Conservation (phyloP, 1,140 invertebrate genomes). For the Hycleus cichorii region DNA sequence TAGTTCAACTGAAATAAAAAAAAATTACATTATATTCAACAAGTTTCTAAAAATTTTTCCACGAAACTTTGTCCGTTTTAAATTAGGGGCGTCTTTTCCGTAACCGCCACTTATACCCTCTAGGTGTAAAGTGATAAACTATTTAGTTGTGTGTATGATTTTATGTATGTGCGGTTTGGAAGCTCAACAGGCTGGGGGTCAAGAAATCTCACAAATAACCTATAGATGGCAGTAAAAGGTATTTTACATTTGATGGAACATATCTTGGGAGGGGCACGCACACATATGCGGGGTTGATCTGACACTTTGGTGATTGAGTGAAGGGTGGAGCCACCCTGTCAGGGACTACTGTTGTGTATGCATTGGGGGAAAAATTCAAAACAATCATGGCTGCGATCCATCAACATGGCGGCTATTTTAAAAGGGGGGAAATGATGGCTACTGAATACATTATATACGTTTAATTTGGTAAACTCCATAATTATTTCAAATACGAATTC, state of each 20-base stretch:
- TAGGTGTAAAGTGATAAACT: constrained; percentile 39
- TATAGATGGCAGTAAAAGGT: constrained; percentile 40
- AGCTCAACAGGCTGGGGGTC: constrained; percentile 31
- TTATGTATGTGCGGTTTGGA: constrained; percentile 12
- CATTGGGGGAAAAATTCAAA: constrained; percentile 36
- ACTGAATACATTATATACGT: not conserved
- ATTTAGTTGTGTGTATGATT: constrained; percentile 21
- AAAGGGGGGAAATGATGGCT: constrained; percentile 15
- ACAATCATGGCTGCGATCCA: constrained; percentile 43
- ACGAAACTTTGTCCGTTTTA: too few relatives aligned
- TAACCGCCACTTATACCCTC: constrained; percentile 29
- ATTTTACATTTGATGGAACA: constrained; percentile 6
- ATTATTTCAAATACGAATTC: too few relatives aligned
- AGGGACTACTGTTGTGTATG: constrained; percentile 14
- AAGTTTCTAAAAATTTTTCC: too few relatives aligned
- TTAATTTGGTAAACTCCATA: too few relatives aligned
- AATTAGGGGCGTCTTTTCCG: not conserved
- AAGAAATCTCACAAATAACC: constrained; percentile 38
- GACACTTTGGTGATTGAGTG: constrained; percentile 38
- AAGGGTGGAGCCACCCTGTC: constrained; percentile 38
- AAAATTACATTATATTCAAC: too few relatives aligned
- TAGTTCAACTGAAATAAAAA: too few relatives aligned
- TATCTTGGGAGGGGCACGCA: constrained; percentile 17
- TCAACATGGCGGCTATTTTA: constrained; percentile 38
- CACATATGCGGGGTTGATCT: constrained; percentile 20